Base-by-base conservation (phyloP, 1,140 invertebrate species). In the Macrosteles quadrilineatus region DNA sequence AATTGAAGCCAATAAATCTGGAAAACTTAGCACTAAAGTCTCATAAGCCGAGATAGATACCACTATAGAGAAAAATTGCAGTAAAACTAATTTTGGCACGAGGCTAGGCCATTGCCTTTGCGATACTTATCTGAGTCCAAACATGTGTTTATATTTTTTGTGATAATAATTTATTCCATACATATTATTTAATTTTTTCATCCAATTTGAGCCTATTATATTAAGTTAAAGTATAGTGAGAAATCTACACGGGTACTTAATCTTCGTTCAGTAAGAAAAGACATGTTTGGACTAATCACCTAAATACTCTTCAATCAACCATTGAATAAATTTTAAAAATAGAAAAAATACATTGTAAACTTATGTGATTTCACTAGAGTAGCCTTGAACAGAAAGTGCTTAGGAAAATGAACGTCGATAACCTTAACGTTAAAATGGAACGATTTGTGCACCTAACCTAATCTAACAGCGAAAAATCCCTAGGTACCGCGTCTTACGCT, bases 1-100 rank as follows among this genome's bases (percentile, higher is more conserved):
- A 59, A 59, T 59, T 14, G 55, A 59, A 59, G 55, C 55, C 55
- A 59, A 59, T 59, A n/a, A 59, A 59, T 30, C 47, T 59, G 21
- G 27, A 59, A 50, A 59, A 36, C 14, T 4, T 36, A 6, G 25
- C 25, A 59, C 55, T 59, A 59, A 59, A 59, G 25, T 59, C 27
- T 59, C 21, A n/a, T 19, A 19, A 50, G 21, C 21, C 4, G 21
- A 50, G 17, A 17, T 43, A 17, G 36, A 19, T 23, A n/a, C 21
- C 17, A n/a, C 47, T 23, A 50, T 9, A 6, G 17, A 50, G 17
- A n/a, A 19, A 50, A 19, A 19, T 4, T 23, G n/a, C 47, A 23
- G 4, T 19, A 19, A 50, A 19, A n/a, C 21, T n/a, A n/a, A n/a
- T 50, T 50, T 50, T 6, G n/a, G 21, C 17, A 50, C 17, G 17